Base-by-base conservation (phyloP, 2,888 invertebrate genomes). In the Spisula solida region DNA sequence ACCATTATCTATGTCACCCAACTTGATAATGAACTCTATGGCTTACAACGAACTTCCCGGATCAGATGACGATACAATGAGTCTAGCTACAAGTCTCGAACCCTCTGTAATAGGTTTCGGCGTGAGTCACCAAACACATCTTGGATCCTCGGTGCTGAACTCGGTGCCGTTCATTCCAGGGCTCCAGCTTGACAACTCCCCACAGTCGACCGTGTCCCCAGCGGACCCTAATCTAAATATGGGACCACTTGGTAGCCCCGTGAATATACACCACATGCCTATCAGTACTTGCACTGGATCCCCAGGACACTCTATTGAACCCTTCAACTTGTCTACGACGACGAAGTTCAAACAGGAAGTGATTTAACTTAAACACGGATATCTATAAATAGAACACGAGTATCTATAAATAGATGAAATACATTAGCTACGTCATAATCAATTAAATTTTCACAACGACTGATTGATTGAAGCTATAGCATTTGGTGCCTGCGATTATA, bases 291-390 rank as follows among this genome's bases (percentile, higher is more conserved):
- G 75, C 18, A 20, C 29, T 14, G 83, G 83, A 29, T 83, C 83
- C 51, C 83, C 83, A 2, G 31, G 56, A 10, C 83, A 47, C 48
- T 25, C 78, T 1, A 75, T 75, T 25, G 94, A 93, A 47, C 90
- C 92, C 5, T 94, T 92, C 79, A 93, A 91, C 80, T 81, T 92
- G 85, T 86, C 93, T 18, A 85, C 92, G 2, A 79, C 89, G 6
- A 66, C 89, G 16, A 90, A 92, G 48, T 92, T 94, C 55, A 94
- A 94, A 81, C 94, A 94, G 79, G 94, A 94, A 86, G 93, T 93
- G 8, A 89, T 91, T 29, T 94, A 87, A 87, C 41, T 16, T 1
- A n/a, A 25, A 20, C 10, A 41, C 41, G 4, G 8, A 41, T 41
- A 8, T 41, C 41, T 41, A 41, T 41, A 5, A 41, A 41, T 41